Base-by-base conservation (phyloP, 2,797 vertebrate species). In the Octomys mimax region DNA sequence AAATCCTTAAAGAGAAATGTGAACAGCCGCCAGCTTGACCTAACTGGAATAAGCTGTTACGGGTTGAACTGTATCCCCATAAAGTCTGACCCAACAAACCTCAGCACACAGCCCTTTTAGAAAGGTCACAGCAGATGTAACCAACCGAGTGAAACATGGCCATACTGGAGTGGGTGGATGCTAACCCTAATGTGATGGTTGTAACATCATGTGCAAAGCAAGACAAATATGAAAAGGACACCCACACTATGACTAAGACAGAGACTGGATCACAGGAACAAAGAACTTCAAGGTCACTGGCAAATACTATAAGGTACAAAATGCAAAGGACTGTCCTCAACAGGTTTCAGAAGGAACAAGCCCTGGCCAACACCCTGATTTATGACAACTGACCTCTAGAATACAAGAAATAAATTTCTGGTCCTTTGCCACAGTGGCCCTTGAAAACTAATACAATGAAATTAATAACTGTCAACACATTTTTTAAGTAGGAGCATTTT, bases 1-100 rank as follows among this genome's bases (percentile, higher is more conserved):
- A 89, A 91, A 93, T 49, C 1, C 54, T 26, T 31, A 68, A 49
- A 82, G 61, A 82, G 61, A 80, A 79, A 82, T 83, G 70, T 89
- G 78, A 71, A 79, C 24, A 87, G 57, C 52, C 59, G 77, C 59
- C 85, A 84, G 80, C 46, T 10, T 75, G 39, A 31, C 52, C 75
- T 87, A 62, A 91, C 3, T 39, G 36, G 42, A 33, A 87, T 52
- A 87, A 19, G 57, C 21, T 36, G 3, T 46, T 33, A 66, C 1
- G 21, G 75, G 18, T 73, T 89, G 10, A 81, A 70, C 3, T 86
- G 1, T 46, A 11, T 57, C 5, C 59, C n/a, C 7, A 68, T 89
- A 78, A 83, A 79, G 26, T 93, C 49, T 66, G 36, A 91, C 8
- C 26, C 36, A 49, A 68, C 83, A 12, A 31, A 52, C 39, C 26